Base-by-base conservation (phyloP, 1,140 invertebrate genomes). In the Leguminivora glycinivorella region DNA sequence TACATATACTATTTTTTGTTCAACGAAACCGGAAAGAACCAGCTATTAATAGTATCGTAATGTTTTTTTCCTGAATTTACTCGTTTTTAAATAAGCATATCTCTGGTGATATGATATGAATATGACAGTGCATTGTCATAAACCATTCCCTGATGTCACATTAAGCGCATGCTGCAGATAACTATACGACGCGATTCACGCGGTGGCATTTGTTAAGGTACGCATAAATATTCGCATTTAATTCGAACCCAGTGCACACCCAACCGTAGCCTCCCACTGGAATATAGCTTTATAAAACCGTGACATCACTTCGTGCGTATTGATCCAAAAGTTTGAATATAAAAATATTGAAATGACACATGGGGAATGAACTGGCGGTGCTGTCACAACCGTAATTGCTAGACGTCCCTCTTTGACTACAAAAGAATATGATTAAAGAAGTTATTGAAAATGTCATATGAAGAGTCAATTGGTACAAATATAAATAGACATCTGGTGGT, bases 221-320 rank as follows among this genome's bases (percentile, higher is more conserved):
- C 63, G 63, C 63, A 67, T 67, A 68, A 10, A 68, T 68, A 24
- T 26, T 25, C n/a, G 67, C 67, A 68, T 63, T 63, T 7, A 63
- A 63, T 63, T 63, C 22, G 14, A 63, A 17, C 25, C 66, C 60
- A 14, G 40, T 66, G 56, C 52, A 26, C 66, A 63, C 72, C 72
- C 72, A 52, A 17, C 5, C 34, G 63, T 47, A 25, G 72, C 72
- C 72, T 73, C 72, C 72, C 34, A 67, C 72, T 70, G 69, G 69
- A 70, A 56, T 70, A 63, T 24, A 9, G 9, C 26, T 70, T 70
- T 73, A 70, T 70, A 68, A 68, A 70, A 63, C 58, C 71, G 26
- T 72, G 56, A 72, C 56, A 72, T 72, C 71, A 72, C 56, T 68
- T 40, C 19, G 34, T 34, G 38, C 67, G 22, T 29, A 58, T 63